Conservation (phyloP, 2,888 invertebrate species). For the Pterostichus niger region DNA sequence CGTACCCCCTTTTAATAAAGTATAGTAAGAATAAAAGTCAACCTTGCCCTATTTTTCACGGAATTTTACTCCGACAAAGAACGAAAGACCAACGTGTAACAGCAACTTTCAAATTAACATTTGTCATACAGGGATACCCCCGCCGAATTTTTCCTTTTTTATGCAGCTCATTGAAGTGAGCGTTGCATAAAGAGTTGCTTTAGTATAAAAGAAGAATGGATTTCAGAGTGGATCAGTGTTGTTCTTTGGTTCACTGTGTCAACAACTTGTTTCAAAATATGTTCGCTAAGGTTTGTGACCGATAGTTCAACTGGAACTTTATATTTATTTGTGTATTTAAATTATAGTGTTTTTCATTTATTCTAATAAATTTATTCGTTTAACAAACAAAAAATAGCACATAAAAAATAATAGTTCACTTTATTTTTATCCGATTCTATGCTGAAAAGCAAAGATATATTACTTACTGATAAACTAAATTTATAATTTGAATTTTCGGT, state of each 20-base stretch:
- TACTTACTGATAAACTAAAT: too few species aligned
- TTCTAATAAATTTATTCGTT: too few species aligned
- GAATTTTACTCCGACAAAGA: conserved; percentile 52
- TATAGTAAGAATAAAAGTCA: conserved; percentile 20
- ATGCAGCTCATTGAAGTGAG: conserved; percentile 16
- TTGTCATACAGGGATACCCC: conserved; percentile 50
- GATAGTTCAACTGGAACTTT: conserved; percentile 5
- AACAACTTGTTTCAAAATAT: conserved; percentile 22
- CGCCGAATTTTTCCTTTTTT: conserved; percentile 49
- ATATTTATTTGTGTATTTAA: conserved; percentile 19
- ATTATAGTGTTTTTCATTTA: neutral
- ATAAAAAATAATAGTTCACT: too few species aligned
- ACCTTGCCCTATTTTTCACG: conserved; percentile 60
- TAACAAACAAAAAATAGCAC: too few species aligned
- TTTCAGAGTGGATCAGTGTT: conserved; percentile 47
- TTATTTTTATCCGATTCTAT: too few species aligned
- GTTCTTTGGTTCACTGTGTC: conserved; percentile 16
- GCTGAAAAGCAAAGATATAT: too few species aligned
- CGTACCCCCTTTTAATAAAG: conserved; percentile 32
- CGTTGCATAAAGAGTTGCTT: conserved; percentile 35
- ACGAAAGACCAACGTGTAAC: conserved; percentile 31
- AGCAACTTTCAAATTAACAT: conserved; percentile 61
- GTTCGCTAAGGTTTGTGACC: conserved; percentile 53
- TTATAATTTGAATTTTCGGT: too few species aligned
- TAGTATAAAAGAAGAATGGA: conserved; percentile 49